Evolutionary conservation across 1,140 invertebrate species (phyloP).

Genomic region (Sarcophaga bullata): DNA sequence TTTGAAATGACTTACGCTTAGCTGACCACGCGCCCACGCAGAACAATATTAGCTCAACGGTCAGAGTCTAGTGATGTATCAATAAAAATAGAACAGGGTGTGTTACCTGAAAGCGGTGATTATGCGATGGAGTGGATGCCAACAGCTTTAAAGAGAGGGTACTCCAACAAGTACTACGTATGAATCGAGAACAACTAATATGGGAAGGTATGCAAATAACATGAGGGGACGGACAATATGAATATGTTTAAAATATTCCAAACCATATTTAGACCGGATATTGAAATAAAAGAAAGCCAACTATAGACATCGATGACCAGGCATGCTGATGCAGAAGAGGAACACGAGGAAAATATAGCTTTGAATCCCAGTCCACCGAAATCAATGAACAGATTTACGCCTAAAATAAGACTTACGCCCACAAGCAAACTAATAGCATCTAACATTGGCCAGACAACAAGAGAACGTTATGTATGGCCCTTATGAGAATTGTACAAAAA

Average conservation of each 20-base stretch:
- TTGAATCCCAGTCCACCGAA: neutral
- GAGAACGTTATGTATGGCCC: slow-evolving; percentile 60
- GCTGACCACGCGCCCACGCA: slow-evolving; percentile 45
- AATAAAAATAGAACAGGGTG: slow-evolving; percentile 39
- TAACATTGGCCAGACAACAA: slow-evolving; percentile 58
- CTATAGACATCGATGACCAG: slow-evolving; percentile 35
- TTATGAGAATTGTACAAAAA: slow-evolving; percentile 62
- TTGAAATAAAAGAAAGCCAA: slow-evolving; percentile 42
- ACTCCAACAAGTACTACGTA: neutral
- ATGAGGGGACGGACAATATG: neutral
- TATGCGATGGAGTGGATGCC: neutral
- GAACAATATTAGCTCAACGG: neutral
- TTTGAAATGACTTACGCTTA: slow-evolving; percentile 39
- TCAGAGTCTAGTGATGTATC: neutral
- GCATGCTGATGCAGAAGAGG: neutral
- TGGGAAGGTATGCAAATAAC: neutral
- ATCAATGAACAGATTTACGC: neutral
- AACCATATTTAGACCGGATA: neutral
- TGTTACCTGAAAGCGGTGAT: slow-evolving; percentile 21
- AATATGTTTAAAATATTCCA: neutral
- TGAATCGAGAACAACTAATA: neutral
- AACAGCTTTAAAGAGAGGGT: neutral
- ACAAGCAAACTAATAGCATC: slow-evolving; percentile 55
- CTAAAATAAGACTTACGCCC: slow-evolving; percentile 54
- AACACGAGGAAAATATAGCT: neutral